These are phyloP conservation scores for Tupiocoris notatus DNA, from an alignment of 2,888 invertebrate species.

Conservation along the genomic window DNA sequence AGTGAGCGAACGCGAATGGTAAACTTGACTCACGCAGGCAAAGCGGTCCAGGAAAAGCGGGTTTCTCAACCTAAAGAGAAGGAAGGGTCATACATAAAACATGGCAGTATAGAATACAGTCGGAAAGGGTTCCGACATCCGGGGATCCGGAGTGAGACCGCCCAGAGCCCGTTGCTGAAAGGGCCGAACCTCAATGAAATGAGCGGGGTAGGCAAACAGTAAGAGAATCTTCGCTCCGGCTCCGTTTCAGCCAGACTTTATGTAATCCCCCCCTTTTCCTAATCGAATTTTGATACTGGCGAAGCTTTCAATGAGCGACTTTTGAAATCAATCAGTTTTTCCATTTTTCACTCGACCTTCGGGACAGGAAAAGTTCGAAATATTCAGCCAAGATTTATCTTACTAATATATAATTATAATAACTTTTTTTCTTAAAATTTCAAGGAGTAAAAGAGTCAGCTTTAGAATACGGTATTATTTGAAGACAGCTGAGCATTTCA, in stretches of 20 bases:
- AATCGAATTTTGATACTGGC: neutral
- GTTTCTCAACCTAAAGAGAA: neutral
- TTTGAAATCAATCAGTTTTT: no score
- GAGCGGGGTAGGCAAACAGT: neutral
- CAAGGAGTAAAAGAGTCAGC: no score
- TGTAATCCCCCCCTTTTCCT: neutral
- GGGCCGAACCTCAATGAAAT: neutral
- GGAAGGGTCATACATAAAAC: constrained; percentile 20
- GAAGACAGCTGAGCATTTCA: no score
- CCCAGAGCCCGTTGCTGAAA: neutral
- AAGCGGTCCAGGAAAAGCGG: neutral
- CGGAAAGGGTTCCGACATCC: neutral
- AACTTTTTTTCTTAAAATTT: no score
- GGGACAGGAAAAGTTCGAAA: no score
- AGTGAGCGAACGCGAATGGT: neutral
- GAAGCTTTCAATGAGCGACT: no score
- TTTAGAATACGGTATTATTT: no score
- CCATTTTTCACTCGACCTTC: no score
- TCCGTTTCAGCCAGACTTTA: neutral
- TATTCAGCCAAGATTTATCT: no score
- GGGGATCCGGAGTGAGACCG: neutral
- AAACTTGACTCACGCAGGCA: neutral
- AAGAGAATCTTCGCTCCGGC: neutral
- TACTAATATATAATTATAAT: no score
- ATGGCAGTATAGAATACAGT: constrained; percentile 25